Percentiles rank a stretch among this genome's conserved stretches.
Evolutionary conservation across 2,888 invertebrate genomes (phyloP).

Genomic region (Chesias legatella): DNA sequence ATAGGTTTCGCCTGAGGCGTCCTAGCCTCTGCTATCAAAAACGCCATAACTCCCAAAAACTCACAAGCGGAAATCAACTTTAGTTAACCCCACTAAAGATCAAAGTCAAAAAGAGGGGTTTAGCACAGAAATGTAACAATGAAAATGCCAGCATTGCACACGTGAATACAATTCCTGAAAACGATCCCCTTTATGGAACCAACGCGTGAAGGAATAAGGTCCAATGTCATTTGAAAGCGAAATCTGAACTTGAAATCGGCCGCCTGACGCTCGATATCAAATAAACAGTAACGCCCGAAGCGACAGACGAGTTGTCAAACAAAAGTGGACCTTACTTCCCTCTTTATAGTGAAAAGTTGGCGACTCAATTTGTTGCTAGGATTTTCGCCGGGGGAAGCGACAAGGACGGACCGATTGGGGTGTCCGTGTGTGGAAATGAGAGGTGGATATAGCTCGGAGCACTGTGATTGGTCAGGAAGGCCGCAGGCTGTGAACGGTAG

Average conservation of each 20-base stretch:
- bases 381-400: slow-evolving; percentile 77
- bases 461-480: slow-evolving; percentile 82
- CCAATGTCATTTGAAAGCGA: slow-evolving; percentile 62
- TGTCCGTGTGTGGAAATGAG: slow-evolving; percentile 46
- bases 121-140: slow-evolving; percentile 69
- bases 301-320: slow-evolving; percentile 34
- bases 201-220: slow-evolving; percentile 59
- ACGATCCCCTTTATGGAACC: slow-evolving; percentile 55
- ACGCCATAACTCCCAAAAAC: slow-evolving; percentile 37
- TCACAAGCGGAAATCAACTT: slow-evolving; percentile 31
- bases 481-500: slow-evolving; percentile 81
- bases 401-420: slow-evolving; percentile 55
- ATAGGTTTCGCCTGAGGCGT: slow-evolving; percentile 74
- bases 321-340: slow-evolving; percentile 54
- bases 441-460: slow-evolving; percentile 74
- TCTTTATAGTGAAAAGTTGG: slow-evolving; percentile 45
- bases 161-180: slow-evolving; percentile 72
- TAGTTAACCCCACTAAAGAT: slow-evolving; percentile 5
- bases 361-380: slow-evolving; percentile 51
- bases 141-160: slow-evolving; percentile 77
- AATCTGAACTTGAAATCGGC: slow-evolving; percentile 81
- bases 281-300: slow-evolving; percentile 72
- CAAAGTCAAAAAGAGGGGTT: slow-evolving; percentile 28
- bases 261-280: slow-evolving; percentile 80
- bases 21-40: slow-evolving; percentile 31